Evolutionary conservation across 2,113 vertebrate species (phyloP).

Genomic region (Chloropsis cyanopogon): DNA sequence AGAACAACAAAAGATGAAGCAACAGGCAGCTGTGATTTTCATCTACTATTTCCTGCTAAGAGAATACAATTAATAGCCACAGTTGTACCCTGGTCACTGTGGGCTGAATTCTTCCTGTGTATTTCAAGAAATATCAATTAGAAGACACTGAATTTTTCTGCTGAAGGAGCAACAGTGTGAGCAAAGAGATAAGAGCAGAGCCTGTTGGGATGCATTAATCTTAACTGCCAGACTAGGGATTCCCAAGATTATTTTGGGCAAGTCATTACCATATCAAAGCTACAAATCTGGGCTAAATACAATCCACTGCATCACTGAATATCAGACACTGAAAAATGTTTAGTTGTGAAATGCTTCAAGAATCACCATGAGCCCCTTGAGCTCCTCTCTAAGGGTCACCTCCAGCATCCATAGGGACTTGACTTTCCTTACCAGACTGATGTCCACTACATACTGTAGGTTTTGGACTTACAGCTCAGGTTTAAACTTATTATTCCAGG

Average conservation of each 20-base stretch:
- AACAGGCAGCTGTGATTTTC: neutral
- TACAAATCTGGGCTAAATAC: conserved; percentile 10
- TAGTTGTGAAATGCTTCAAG: neutral
- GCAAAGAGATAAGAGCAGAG: neutral
- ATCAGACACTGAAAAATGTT: neutral
- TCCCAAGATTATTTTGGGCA: neutral
- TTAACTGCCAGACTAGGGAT: neutral
- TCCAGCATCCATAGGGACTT: neutral
- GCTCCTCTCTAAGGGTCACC: neutral
- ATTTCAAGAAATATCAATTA: neutral
- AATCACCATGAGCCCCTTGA: neutral
- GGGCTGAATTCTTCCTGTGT: neutral
- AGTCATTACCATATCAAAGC: neutral
- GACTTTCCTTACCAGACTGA: neutral
- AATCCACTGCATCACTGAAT: neutral
- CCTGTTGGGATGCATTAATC: neutral
- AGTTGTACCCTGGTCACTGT: neutral
- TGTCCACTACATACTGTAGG: neutral
- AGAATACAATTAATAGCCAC: neutral
- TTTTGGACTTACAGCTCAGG: neutral
- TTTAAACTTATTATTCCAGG: neutral
- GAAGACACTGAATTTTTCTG: neutral
- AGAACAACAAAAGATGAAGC: neutral
- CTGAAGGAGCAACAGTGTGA: neutral
- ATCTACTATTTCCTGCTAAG: neutral